A percentile compares a stretch with the other conserved stretches of the same genome.
Evolutionary conservation across 2,888 invertebrate genomes (phyloP).

Genomic region (Napeogenes inachia): DNA sequence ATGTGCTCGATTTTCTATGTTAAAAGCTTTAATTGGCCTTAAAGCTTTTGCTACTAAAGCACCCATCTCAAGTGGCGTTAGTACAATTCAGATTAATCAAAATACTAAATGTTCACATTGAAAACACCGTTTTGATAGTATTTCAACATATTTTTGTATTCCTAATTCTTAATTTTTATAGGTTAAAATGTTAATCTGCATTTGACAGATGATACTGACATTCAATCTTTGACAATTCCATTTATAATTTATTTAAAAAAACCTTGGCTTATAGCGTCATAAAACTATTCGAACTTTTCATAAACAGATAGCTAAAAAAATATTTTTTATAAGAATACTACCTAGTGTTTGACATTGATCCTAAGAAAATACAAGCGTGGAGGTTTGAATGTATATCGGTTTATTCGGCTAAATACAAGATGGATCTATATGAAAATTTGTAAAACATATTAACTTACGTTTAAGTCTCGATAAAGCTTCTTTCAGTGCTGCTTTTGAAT

Average conservation of each 20-base stretch:
- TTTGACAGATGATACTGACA: slow-evolving; percentile 13
- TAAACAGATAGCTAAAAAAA: no score
- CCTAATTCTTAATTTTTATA: no score
- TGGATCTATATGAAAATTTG: slow-evolving; percentile 18
- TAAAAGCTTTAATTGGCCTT: slow-evolving; percentile 81
- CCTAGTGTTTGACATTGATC: no score
- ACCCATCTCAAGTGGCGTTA: slow-evolving; percentile 80
- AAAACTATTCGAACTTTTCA: no score
- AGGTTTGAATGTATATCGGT: no score
- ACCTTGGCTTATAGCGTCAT: no score
- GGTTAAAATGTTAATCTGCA: slow-evolving; percentile 24
- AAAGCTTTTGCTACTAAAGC: slow-evolving; percentile 78
- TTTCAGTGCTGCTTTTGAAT: slow-evolving; percentile 47
- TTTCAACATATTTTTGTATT: slow-evolving; percentile 9
- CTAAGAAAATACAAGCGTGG: no score
- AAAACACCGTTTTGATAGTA: slow-evolving; percentile 34
- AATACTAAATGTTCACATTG: slow-evolving; percentile 27
- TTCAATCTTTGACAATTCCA: no score
- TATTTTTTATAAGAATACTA: no score
- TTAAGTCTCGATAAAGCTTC: slow-evolving; percentile 58
- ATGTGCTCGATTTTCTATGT: slow-evolving; percentile 86
- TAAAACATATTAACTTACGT: slow-evolving; percentile 42
- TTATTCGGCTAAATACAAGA: slow-evolving; percentile 6
- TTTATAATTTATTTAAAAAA: no score
- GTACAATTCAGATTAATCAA: slow-evolving; percentile 30